phyloP scores from a whole-genome alignment of 2,888 invertebrate species.

The Melinopterus prodromus region DNA sequence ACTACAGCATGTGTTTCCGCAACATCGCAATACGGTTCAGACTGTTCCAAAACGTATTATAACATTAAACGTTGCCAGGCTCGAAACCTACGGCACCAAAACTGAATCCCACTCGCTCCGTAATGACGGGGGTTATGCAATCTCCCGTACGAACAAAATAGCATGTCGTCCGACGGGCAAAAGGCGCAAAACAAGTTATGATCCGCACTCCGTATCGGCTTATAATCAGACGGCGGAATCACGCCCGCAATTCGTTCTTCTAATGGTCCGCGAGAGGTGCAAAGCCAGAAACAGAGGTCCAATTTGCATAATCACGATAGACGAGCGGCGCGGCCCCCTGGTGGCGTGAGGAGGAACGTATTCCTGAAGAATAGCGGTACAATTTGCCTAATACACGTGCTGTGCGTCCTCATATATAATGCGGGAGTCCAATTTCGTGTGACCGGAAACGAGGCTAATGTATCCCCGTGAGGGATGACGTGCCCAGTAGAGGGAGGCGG shows the following conservation, averaged over 20 bases:
- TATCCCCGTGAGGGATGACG: conserved; percentile 50
- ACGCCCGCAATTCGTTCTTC: background rate
- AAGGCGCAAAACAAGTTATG: background rate
- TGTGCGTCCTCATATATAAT: conserved; percentile 42
- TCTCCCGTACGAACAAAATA: background rate
- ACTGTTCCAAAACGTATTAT: background rate
- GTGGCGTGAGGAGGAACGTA: conserved; percentile 15
- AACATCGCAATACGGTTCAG: background rate
- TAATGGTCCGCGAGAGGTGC: background rate
- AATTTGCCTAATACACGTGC: conserved; percentile 42
- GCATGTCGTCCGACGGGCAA: conserved; percentile 4
- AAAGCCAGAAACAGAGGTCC: conserved; percentile 4
- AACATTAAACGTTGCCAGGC: background rate
- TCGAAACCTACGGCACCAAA: background rate
- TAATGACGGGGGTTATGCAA: background rate
- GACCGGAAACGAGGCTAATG: conserved; percentile 54
- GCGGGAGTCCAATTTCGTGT: conserved; percentile 50
- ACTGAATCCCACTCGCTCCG: background rate
- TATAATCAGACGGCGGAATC: background rate
- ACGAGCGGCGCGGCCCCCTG: conserved; percentile 27
- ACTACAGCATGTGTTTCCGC: background rate
- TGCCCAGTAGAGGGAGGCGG: conserved; percentile 42
- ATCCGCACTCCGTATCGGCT: background rate
- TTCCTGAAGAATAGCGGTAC: conserved; percentile 38
- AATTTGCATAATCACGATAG: conserved; percentile 37